Base-by-base conservation (phyloP, 2,888 invertebrate species). In the Toxonevra muliebris region DNA sequence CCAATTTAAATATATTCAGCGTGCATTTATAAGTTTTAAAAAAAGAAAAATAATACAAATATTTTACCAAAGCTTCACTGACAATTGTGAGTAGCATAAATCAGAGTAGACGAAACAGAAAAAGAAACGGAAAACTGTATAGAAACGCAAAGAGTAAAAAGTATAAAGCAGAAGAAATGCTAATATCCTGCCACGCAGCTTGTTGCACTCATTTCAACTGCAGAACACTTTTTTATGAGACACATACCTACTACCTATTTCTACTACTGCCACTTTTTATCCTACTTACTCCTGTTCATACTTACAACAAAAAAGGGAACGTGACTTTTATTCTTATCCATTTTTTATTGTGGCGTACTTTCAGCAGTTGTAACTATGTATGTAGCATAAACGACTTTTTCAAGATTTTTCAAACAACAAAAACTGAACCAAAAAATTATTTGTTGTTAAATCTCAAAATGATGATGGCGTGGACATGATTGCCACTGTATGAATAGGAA, bases 231-330 rank as follows among this genome's bases (percentile, higher is more conserved):
- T 48, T 48, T 48, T 48, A 48, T 48, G 50, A 48, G 50, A 48
- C 50, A 48, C 50, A 30, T 30, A 7, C 30, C 30, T 30, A 30
- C 30, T 30, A 7, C 30, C 30, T 30, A 30, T 7, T 30, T 30
- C 30, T 30, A 7, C 30, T 30, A 7, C 30, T 30, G 7, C 30
- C 30, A 30, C 30, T 30, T 30, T 30, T 30, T 30, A 2, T 7
- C 30, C 2, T 7, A 4, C 30, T 30, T 30, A 30, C 7, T 30
- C 30, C 30, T 30, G 30, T 30, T 2, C 30, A 30, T 30, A 30
- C 30, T 30, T 30, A 30, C 30, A 30, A 30, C 30, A 30, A 48
- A 17, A 54, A 54, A 53, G 53, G 54, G 54, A 54, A 54, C 54
- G 54, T 54, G 54, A 54, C 54, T 54, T 54, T n/a, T 48, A 48